Evolutionary conservation across 2,113 vertebrate genomes (phyloP).

Genomic region (Solea senegalensis): DNA sequence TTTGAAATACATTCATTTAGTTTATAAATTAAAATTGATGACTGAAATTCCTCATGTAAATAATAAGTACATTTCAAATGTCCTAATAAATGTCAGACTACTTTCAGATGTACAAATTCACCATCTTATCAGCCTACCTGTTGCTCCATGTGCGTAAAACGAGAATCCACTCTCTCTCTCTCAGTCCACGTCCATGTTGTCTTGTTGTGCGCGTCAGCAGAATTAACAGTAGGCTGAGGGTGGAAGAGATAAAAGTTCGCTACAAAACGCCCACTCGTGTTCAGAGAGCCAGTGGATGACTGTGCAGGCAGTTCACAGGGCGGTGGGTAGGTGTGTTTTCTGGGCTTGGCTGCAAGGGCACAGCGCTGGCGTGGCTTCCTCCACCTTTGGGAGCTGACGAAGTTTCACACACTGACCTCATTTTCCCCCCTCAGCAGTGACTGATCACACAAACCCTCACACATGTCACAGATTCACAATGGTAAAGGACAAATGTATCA

Average conservation of each 20-base stretch:
- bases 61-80: too few relatives aligned
- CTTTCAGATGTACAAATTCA: background rate
- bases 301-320: background rate
- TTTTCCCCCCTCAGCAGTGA: background rate
- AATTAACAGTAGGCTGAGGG: conserved; percentile 12
- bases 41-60: too few relatives aligned
- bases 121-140: conserved; percentile 41
- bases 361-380: conserved; percentile 16
- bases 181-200: background rate
- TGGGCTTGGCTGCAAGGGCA: background rate
- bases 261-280: conserved; percentile 22
- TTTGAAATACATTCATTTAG: too few relatives aligned
- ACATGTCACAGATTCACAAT: too few relatives aligned
- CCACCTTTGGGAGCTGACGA: conserved; percentile 37
- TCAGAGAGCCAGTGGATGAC: background rate
- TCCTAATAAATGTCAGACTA: too few relatives aligned
- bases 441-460: background rate
- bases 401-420: conserved; percentile 24
- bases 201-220: conserved; percentile 1
- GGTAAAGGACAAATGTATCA: too few relatives aligned
- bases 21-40: too few relatives aligned
- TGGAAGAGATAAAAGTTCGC: conserved; percentile 24
- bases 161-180: background rate
- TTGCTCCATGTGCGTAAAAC: background rate
- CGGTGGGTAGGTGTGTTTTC: conserved; percentile 43